Evolutionary conservation across 2,797 vertebrate genomes (phyloP), one percentile per base, ranked within the genome.

Genomic region (Bucorvus abyssinicus): DNA sequence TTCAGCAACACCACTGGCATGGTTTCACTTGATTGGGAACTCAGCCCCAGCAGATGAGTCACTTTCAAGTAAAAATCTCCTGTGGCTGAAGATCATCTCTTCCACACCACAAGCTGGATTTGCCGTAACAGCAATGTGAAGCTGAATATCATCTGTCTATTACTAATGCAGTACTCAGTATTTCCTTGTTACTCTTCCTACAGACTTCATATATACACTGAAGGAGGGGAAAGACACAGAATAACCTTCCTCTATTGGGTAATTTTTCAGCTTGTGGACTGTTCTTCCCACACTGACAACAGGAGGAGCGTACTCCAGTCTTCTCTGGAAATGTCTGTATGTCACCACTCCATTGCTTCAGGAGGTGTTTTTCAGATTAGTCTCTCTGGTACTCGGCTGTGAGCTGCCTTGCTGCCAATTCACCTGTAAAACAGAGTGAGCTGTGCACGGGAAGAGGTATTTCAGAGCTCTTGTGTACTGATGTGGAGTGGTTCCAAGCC

Each of bases 371-470:
- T 73, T 73, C 65, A 56, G 34, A 26, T 53, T 49, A 59, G 24
- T 16, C 27, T 7, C 40, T 50, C 67, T 52, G n/a, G 45, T 27
- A 8, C 38, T 50, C 0, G 1, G 50, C 67, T 6, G 0, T 36
- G 14, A 63, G 34, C 17, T 60, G 40, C 52, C 29, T 42, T 74
- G 81, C 69, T 79, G 67, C 11, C 2, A 1, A 10, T 13, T 55
- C 34, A 63, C 40, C 70, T 79, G 52, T 52, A 34, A 34, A 47
- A 59, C 32, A 22, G 34, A 50, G 30, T 19, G 21, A 81, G 49
- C 45, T 18, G 30, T 38, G 50, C 18, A 3, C 16, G 26, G 55
- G 16, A 47, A 64, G 15, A 34, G 3, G 14, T 40, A 14, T 50
- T 65, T 42, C 44, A 80, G 44, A 57, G 24, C 30, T 20, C 4